Evolutionary conservation across 2,888 invertebrate species (phyloP), one percentile per base, ranked within the genome.

Genomic region (Glaucopsyche alexis): DNA sequence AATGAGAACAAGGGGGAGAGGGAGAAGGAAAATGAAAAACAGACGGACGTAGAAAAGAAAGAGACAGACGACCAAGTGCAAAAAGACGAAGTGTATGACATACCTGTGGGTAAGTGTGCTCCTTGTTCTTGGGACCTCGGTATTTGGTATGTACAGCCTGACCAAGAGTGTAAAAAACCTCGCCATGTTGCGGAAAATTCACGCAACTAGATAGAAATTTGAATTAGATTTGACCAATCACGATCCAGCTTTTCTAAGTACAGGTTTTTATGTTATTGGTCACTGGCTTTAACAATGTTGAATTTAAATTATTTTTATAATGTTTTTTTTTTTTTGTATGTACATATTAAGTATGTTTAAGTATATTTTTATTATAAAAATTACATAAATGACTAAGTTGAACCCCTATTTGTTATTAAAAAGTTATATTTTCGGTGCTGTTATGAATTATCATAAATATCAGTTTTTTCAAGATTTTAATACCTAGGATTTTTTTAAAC

Each of bases 81-180:
- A 75, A 89, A 86, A 81, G 92, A 92, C 72, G 91, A 92, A 73
- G 91, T 91, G 38, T 92, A 93, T 85, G 92, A 93, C 80, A 91
- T 93, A 82, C 92, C 92, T 3, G 88, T 91, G 75, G 92, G 92
- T 92, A 80, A 91, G 92, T 91, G 19, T 29, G 55, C 55, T 19
- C 55, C 11, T 4, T 19, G 19, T 55, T 11, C 19, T 19, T 19
- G 19, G 55, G 52, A 16, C 16, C 8, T 7, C 7, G n/a, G 42
- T 42, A 42, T 6, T 42, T 7, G 49, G 49, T 49, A 49, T 49
- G 14, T 49, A 16, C 11, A 19, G 55, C 55, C 19, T 55, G 55
- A 19, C 55, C 13, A 49, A 49, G 14, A 2, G 4, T 49, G 13
- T 49, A 42, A 42, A 29, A 42, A 42, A 42, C 42, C 42, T 7